These are phyloP conservation scores for Trichogramma pretiosum DNA, from an alignment of 1,140 invertebrate genomes.

Conservation along the genomic window DNA sequence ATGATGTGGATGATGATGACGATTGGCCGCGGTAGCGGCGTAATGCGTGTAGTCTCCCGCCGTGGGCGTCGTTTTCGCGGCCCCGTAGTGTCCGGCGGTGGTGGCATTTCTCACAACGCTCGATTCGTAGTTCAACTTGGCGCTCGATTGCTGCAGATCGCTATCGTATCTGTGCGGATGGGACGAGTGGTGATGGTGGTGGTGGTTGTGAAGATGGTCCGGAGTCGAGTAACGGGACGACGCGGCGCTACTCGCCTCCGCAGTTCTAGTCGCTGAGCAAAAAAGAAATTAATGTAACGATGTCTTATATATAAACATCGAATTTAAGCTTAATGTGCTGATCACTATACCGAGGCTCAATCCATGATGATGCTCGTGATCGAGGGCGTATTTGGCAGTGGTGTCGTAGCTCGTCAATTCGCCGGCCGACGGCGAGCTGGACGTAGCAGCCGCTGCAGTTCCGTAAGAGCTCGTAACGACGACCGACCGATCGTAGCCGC, in stretches of 20 bases:
- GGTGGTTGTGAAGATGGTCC: slow-evolving; percentile 9
- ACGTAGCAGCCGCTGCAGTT: too few species aligned
- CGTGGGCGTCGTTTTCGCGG: slow-evolving; percentile 29
- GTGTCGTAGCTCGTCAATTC: too few species aligned
- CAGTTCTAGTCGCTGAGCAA: too few species aligned
- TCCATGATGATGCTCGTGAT: too few species aligned
- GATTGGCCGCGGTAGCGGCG: slow-evolving; percentile 9
- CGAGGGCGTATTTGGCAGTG: slow-evolving; percentile 7
- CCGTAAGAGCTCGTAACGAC: too few species aligned
- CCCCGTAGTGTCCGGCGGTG: slow-evolving; percentile 14
- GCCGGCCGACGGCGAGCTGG: too few species aligned
- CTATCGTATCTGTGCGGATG: slow-evolving; percentile 18
- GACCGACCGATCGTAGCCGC: neutral
- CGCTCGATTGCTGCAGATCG: slow-evolving; percentile 28
- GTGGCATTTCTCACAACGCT: neutral
- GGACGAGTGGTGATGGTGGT: slow-evolving; percentile 9
- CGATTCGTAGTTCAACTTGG: slow-evolving; percentile 29
- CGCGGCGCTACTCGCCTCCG: too few species aligned
- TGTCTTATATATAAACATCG: too few species aligned
- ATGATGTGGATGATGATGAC: too few species aligned
- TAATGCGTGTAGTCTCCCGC: slow-evolving; percentile 13
- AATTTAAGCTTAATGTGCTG: too few species aligned
- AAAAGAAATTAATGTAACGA: too few species aligned
- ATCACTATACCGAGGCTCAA: too few species aligned
- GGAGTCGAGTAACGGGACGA: neutral